These are phyloP conservation scores for Trichacis sp. DNA, from an alignment of 2,888 invertebrate species.

Conservation along the genomic window DNA sequence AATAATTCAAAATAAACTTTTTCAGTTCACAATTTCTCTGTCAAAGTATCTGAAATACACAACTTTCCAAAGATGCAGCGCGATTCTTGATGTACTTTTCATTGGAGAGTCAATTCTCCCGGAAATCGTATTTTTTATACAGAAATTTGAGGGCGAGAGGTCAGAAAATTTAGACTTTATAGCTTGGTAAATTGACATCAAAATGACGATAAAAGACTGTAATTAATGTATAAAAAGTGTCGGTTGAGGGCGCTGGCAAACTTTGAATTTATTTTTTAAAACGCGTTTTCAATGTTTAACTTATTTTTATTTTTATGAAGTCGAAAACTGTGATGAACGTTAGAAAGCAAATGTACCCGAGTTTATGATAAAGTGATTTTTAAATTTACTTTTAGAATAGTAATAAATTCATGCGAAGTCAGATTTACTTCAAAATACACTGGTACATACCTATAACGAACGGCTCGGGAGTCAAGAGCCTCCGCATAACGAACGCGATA, in stretches of 20 bases:
- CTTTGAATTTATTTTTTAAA: conserved; percentile 5
- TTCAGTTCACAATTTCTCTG: too few relatives aligned
- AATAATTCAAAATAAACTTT: not conserved
- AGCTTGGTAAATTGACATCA: conserved; percentile 17
- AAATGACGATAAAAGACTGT: conserved; percentile 41
- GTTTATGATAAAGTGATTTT: not conserved
- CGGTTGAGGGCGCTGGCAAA: conserved; percentile 25
- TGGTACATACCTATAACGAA: too few relatives aligned
- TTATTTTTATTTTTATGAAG: not conserved
- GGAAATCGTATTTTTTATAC: conserved; percentile 26
- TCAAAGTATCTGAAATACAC: not conserved
- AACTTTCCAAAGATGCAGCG: not conserved
- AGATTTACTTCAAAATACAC: too few relatives aligned
- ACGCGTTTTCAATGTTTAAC: not conserved
- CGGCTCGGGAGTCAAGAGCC: too few relatives aligned
- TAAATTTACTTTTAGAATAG: not conserved
- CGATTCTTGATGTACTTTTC: not conserved
- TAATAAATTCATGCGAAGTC: not conserved
- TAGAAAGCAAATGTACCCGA: not conserved
- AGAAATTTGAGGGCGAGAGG: conserved; percentile 5
- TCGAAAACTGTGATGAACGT: not conserved
- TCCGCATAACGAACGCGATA: too few relatives aligned
- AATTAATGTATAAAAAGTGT: conserved; percentile 51
- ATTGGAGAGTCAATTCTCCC: conserved; percentile 26
- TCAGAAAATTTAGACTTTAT: conserved; percentile 32